Base-by-base conservation (phyloP, 2,888 invertebrate genomes). In the Chrysolina americana region DNA sequence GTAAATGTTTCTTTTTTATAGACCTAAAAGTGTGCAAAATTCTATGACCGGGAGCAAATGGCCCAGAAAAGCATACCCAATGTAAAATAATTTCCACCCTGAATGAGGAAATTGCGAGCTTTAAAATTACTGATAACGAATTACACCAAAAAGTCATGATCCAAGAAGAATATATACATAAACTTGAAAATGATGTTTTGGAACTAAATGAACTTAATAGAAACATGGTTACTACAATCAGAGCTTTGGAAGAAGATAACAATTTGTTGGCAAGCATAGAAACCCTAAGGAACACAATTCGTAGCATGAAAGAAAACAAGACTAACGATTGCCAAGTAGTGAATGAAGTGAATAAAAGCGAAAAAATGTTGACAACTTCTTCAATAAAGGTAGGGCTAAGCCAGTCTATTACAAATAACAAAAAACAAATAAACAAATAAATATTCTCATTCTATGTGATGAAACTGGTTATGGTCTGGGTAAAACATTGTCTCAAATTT, bases 181-280 rank as follows among this genome's bases (percentile, higher is more conserved):
- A 64, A 41, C 17, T 41, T 11, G 41, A 41, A 64, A 64, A 64
- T 17, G 64, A 64, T 41, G 17, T 64, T 41, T 11, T 41, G 41
- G 41, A 64, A 41, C 17, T 64, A 4, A 64, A 64, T 64, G 64
- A 64, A 64, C 4, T 64, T n/a, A 64, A 64, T 13, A 64, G 41
- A 19, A 41, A 64, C 9, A 64, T 64, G 64, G 41, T 64, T 17
- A 21, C 11, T 21, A 13, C 41, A 0, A 41, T 64, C 17, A 64
- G 64, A 64, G 44, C 64, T 9, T 15, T 64, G 41, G 64, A 64
- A 64, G 64, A 64, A 64, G 64, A 64, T 64, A 64, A 64, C n/a
- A 41, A 41, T 41, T 13, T 64, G n/a, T 36, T 41, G 11, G 44
- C 21, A 9, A 17, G 1, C 28, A 41, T 13, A 63, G 63, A 63